Conservation (phyloP, 2,888 invertebrate species). For the Nudaria mundana region DNA sequence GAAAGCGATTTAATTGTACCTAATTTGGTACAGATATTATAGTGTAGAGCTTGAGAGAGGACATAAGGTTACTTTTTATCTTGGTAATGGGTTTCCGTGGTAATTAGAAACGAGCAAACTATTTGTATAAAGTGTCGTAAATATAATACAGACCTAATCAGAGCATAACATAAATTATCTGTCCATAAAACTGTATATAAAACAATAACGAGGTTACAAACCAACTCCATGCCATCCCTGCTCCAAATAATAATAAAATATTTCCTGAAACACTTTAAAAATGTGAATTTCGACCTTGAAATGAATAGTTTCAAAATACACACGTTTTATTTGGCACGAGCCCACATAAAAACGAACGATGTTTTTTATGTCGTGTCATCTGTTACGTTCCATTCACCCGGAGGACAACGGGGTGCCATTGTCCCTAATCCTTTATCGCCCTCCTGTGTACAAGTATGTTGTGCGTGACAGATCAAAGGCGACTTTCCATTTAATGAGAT, state of each 20-base stretch:
- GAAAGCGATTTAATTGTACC: too few species aligned
- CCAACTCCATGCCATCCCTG: too few species aligned
- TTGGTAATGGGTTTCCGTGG: too few species aligned
- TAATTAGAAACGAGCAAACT: too few species aligned
- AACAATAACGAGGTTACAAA: too few species aligned
- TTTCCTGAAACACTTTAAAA: constrained; percentile 1
- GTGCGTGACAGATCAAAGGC: constrained; percentile 37
- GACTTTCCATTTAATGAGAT: constrained; percentile 29
- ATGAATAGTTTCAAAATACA: constrained; percentile 18
- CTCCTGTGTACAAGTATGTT: constrained; percentile 24
- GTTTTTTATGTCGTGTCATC: constrained; percentile 51
- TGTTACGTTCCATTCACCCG: constrained; percentile 47
- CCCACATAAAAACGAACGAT: constrained; percentile 49
- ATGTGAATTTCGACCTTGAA: constrained; percentile 18
- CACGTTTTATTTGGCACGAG: constrained; percentile 29
- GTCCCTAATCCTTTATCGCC: constrained; percentile 35
- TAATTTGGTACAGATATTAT: too few species aligned
- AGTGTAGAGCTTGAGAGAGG: too few species aligned
- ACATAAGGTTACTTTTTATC: too few species aligned
- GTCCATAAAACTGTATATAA: too few species aligned
- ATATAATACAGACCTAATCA: too few species aligned
- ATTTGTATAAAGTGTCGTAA: too few species aligned
- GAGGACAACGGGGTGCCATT: constrained; percentile 20
- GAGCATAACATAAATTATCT: too few species aligned
- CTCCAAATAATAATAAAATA: constrained; percentile 3